These are phyloP conservation scores for Chrysodeixis includens DNA, from an alignment of 2,888 invertebrate species.

Conservation along the genomic window DNA sequence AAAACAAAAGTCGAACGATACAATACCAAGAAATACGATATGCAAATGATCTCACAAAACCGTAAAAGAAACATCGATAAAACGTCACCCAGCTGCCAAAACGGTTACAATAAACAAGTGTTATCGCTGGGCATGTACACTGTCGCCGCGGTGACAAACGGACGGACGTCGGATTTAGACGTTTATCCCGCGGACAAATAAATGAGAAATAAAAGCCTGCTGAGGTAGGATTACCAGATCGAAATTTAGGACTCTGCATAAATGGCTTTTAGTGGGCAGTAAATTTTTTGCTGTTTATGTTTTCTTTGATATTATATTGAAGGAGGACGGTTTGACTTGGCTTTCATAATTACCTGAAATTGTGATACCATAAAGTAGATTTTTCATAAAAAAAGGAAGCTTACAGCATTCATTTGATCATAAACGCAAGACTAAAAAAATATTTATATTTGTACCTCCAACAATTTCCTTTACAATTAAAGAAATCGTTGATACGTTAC, in stretches of 20 bases:
- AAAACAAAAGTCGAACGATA: slow-evolving; percentile 29
- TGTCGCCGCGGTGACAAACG: slow-evolving; percentile 75
- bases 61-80: slow-evolving; percentile 60
- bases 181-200: slow-evolving; percentile 62
- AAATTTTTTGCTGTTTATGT: not conserved
- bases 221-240: slow-evolving; percentile 28
- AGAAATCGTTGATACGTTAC: not conserved
- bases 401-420: not conserved
- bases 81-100: slow-evolving; percentile 61
- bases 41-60: slow-evolving; percentile 53
- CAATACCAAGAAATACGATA: slow-evolving; percentile 51
- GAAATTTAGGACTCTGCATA: slow-evolving; percentile 8
- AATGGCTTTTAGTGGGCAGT: not conserved
- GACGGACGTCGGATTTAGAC: slow-evolving; percentile 74
- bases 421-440: not conserved
- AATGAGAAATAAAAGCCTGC: slow-evolving; percentile 55
- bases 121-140: slow-evolving; percentile 73
- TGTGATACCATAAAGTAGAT: not conserved
- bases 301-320: not conserved
- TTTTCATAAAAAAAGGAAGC: not conserved
- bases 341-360: not conserved
- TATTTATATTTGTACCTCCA: not conserved
- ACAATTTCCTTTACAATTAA: not conserved
- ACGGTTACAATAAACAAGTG: slow-evolving; percentile 66
- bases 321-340: not conserved